Evolutionary conservation across 2,113 vertebrate species (phyloP).

Genomic region (Carettochelys insculpta): DNA sequence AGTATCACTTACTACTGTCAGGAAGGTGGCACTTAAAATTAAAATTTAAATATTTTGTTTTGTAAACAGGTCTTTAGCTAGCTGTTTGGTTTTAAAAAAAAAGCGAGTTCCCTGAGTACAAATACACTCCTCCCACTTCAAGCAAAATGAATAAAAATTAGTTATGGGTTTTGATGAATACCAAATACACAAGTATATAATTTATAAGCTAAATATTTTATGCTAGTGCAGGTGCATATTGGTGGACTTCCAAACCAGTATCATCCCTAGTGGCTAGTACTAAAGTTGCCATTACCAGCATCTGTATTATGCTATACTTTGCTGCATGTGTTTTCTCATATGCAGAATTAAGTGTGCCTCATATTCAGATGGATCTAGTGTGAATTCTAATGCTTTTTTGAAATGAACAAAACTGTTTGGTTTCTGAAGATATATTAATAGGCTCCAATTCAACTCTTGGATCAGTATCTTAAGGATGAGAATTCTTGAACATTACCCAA

Average conservation of each 20-base stretch:
- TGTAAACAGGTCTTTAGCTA: neutral
- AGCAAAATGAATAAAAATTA: neutral
- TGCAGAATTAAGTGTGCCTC: neutral
- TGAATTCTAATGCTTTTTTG: neutral
- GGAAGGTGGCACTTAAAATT: neutral
- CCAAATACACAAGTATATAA: neutral
- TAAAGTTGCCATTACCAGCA: neutral
- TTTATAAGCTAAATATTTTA: neutral
- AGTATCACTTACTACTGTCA: neutral
- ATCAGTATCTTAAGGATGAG: neutral
- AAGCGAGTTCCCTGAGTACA: neutral
- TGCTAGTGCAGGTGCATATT: neutral
- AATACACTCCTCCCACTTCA: neutral
- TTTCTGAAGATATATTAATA: neutral
- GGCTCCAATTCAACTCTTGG: neutral
- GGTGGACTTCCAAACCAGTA: neutral
- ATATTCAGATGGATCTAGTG: neutral
- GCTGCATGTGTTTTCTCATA: neutral
- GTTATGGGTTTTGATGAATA: neutral
- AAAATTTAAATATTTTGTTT: neutral
- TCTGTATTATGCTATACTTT: neutral
- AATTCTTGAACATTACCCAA: neutral
- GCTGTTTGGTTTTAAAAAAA: accelerated
- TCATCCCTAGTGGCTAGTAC: neutral
- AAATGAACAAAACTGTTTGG: neutral